Base-by-base conservation (phyloP, 2,888 invertebrate species). In the Rapana venosa region DNA sequence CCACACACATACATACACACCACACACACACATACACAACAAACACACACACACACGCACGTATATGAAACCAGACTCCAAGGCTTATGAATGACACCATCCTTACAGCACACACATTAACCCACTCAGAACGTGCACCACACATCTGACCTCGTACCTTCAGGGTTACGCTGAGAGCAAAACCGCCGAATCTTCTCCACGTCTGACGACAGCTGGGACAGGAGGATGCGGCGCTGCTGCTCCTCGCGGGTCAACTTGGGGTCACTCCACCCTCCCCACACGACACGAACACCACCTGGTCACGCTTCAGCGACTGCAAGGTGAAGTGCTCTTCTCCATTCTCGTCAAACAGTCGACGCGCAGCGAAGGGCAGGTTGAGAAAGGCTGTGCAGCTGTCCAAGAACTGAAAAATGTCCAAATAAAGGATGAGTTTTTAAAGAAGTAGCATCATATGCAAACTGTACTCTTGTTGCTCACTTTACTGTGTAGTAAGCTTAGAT, bases 201-300 rank as follows among this genome's bases (percentile, higher is more conserved):
- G 91, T 96, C 96, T 66, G 94, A 93, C 0, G 95, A 93, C 47
- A 96, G 93, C 92, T 96, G 95, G 22, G 95, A 94, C 90, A 96
- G 92, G n/a, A 95, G 92, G 90, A 94, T 92, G 83, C 96, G 92
- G 32, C 95, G 92, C 91, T 96, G 95, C 89, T 96, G 96, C 91
- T 96, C 96, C 4, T 94, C 93, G 89, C 94, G 94, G 58, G 94
- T 94, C n/a, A 95, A 92, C 86, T 92, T 93, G 0, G 96, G 96
- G 92, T 96, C 95, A 15, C 93, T 93, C 96, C 96, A 96, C 94
- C 90, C 90, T 96, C 96, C 11, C 96, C 96, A 91, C 95, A 96
- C 2, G 95, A 94, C 15, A 95, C 94, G 91, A 94, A 96, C 35
- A 96, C 95, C 86, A 95, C 87, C 90, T 96, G 94, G 90, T 96